Base-by-base conservation (phyloP, 2,113 vertebrate species). In the Boleophthalmus pectinirostris region DNA sequence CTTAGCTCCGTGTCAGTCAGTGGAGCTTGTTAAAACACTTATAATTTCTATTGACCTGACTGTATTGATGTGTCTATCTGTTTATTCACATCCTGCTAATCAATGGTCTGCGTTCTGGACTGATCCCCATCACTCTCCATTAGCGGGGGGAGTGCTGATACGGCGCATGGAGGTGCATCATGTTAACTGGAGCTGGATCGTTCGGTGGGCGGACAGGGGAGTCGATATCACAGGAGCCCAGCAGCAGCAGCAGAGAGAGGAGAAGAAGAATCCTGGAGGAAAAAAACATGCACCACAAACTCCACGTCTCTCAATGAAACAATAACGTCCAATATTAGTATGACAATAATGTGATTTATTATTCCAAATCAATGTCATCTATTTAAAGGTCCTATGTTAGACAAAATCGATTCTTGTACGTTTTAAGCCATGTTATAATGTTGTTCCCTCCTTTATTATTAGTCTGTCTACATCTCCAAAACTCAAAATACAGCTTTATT, bases 71-170 rank as follows among this genome's bases (percentile, higher is more conserved):
- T 65, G 69, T 72, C 71, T 21, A 78, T 85, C 80, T 85, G 79
- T 79, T 75, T 84, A 82, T 75, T 82, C 72, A 81, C 88, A 75
- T 69, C 74, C 69, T 23, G 69, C 80, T 66, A 86, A 93, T 91
- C 93, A 83, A 70, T 25, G 66, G 69, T 69, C 82, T 90, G 78
- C 57, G 85, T 13, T 79, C 81, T 86, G 65, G 54, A 85, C 86
- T 72, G 78, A 88, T 90, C 89, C 84, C 87, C 82, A 82, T 91
- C 82, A 87, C 73, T 92, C 85, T 89, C 93, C 90, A 85, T 94
- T 90, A 90, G 0, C 1, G 88, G 87, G 84, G 60, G 66, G 60
- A 69, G 82, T 69, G 68, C 87, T 88, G 89, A 89, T 87, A 85
- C 80, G 66, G 78, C 60, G 92, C 90, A 68, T 68, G 88, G 79